phyloP scores from a whole-genome alignment of 2,113 vertebrate species.

The Helogale parvula region DNA sequence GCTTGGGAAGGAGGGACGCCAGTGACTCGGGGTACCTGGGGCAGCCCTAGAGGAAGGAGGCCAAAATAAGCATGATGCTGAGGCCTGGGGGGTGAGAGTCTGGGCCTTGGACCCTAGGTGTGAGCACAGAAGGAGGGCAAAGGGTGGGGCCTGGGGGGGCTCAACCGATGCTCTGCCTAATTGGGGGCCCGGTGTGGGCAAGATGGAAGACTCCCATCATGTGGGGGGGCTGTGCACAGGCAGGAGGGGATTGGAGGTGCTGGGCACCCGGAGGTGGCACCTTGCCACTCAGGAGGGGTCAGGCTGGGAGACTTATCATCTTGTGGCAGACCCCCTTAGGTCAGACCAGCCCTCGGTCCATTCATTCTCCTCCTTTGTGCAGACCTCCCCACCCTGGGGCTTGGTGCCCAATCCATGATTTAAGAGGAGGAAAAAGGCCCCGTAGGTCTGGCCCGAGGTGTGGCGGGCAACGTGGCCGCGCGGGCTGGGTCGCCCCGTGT shows the following conservation, averaged over 20 bases:
- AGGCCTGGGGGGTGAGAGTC: not conserved
- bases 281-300: constrained; percentile 12
- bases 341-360: constrained; percentile 33
- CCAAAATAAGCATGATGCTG: not conserved
- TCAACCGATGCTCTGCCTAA: not conserved
- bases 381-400: constrained; percentile 58
- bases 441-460: constrained; percentile 54
- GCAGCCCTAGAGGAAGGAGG: not conserved
- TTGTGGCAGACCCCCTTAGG: not conserved
- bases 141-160: not conserved
- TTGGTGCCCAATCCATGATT: constrained; percentile 57
- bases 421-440: constrained; percentile 57
- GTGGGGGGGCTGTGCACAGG: constrained; percentile 35
- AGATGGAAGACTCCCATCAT: not conserved
- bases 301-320: not conserved
- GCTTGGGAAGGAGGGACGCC: not conserved
- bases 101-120: not conserved
- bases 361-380: constrained; percentile 45
- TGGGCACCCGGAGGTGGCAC: not conserved
- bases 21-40: not conserved
- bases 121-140: not conserved
- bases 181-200: not conserved
- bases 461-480: constrained; percentile 73
- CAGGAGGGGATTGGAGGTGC: constrained; percentile 37
- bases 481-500: constrained; percentile 68